Evolutionary conservation across 2,888 invertebrate genomes (phyloP).

Genomic region (Acanthosepion esculentum): DNA sequence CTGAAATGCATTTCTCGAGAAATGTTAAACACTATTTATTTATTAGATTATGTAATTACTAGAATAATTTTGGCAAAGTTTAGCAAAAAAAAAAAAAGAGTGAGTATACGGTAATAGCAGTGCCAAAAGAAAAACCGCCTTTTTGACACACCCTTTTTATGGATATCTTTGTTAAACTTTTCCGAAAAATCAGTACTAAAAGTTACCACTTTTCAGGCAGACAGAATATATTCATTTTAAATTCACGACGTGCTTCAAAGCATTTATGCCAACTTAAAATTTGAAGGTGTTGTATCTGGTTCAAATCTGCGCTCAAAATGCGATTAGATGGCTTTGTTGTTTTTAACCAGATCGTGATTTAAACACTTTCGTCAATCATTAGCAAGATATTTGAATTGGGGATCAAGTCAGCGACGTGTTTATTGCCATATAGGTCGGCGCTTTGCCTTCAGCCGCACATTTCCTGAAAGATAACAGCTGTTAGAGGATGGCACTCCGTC

Average conservation of each 20-base stretch:
- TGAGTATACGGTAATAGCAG: too few species aligned
- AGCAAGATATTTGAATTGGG: background rate
- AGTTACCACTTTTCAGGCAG: background rate
- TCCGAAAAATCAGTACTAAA: background rate
- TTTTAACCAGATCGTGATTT: slow-evolving; percentile 22
- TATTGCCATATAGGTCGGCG: background rate
- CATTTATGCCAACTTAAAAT: background rate
- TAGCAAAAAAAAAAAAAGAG: too few species aligned
- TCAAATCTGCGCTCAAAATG: background rate
- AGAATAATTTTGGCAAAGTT: too few species aligned
- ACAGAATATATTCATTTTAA: background rate
- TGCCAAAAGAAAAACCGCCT: too few species aligned
- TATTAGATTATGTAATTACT: too few species aligned
- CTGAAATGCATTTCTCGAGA: too few species aligned
- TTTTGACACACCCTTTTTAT: too few species aligned
- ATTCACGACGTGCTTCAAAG: background rate
- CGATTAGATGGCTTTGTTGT: background rate
- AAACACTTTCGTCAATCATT: background rate
- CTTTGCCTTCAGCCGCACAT: background rate
- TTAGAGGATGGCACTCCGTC: background rate
- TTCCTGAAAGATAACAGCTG: background rate
- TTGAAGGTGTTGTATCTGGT: background rate
- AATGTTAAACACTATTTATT: too few species aligned
- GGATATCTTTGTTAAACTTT: too few species aligned
- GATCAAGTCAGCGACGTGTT: slow-evolving; percentile 1